Conservation (phyloP, 1,140 invertebrate genomes). For the Fragariocoptes setiger region DNA sequence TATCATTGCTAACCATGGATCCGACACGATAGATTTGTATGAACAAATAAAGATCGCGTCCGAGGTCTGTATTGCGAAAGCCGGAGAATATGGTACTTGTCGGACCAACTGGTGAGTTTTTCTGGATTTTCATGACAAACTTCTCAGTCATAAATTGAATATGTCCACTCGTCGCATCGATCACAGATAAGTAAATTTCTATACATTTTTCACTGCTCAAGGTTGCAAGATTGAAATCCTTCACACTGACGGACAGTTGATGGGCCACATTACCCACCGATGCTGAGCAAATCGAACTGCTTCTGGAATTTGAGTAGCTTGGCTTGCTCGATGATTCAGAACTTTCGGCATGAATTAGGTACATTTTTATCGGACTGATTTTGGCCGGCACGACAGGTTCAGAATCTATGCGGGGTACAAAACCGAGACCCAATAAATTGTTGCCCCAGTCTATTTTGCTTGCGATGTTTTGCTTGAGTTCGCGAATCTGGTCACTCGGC, state of each 20-base stretch:
- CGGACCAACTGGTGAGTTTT: background rate
- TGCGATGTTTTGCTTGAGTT: constrained; percentile 50
- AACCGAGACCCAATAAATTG: constrained; percentile 54
- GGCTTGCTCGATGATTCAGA: constrained; percentile 21
- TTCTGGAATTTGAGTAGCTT: constrained; percentile 23
- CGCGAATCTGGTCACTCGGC: constrained; percentile 53
- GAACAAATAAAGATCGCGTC: constrained; percentile 2
- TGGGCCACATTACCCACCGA: constrained; percentile 20
- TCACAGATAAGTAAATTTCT: constrained; percentile 54
- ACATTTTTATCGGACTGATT: constrained; percentile 53
- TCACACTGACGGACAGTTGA: constrained; percentile 53
- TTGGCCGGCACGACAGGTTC: constrained; percentile 45
- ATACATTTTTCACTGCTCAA: constrained; percentile 52
- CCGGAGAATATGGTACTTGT: background rate
- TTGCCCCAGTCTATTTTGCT: constrained; percentile 81
- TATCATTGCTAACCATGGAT: constrained; percentile 6
- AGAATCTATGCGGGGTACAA: constrained; percentile 47
- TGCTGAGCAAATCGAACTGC: background rate
- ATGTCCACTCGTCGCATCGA: constrained; percentile 26
- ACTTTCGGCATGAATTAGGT: constrained; percentile 31
- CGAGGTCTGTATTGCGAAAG: no score
- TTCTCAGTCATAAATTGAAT: background rate
- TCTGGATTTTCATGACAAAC: background rate
- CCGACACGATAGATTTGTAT: constrained; percentile 8
- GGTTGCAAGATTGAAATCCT: constrained; percentile 31